Evolutionary conservation across 1,140 invertebrate species (phyloP).

Genomic region (Druon quercuslanigerum): DNA sequence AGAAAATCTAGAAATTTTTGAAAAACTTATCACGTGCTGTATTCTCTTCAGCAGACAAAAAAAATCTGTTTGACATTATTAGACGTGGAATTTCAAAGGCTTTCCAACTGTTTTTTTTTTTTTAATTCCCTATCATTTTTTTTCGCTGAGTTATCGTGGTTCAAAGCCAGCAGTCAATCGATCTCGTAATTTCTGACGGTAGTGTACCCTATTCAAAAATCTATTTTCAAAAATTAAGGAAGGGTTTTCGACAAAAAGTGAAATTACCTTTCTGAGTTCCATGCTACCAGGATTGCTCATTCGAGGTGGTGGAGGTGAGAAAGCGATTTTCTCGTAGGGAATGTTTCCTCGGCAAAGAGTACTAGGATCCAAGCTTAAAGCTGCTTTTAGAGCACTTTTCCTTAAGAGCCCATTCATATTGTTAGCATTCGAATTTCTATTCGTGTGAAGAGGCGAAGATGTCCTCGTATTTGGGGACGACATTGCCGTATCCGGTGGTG

Average conservation of each 20-base stretch:
- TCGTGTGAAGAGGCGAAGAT: constrained; percentile 64
- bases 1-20: too few species aligned
- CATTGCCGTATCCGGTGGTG: constrained; percentile 55
- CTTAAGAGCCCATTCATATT: constrained; percentile 70
- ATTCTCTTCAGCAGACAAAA: too few species aligned
- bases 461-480: constrained; percentile 67
- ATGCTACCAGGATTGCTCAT: constrained; percentile 63
- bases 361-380: constrained; percentile 75
- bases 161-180: too few species aligned
- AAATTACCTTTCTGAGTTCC: constrained; percentile 62
- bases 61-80: too few species aligned
- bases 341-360: constrained; percentile 69
- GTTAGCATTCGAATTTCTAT: constrained; percentile 54
- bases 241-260: not conserved
- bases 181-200: too few species aligned
- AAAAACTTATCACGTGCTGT: too few species aligned
- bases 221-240: too few species aligned
- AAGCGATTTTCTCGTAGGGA: constrained; percentile 70
- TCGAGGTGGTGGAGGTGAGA: constrained; percentile 62
- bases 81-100: too few species aligned
- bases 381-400: constrained; percentile 70
- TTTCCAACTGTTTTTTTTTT: too few species aligned
- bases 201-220: too few species aligned
- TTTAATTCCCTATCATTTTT: too few species aligned
- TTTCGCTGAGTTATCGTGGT: too few species aligned